Conservation (phyloP, 2,888 invertebrate genomes). For the Yponomeuta plumbellus region DNA sequence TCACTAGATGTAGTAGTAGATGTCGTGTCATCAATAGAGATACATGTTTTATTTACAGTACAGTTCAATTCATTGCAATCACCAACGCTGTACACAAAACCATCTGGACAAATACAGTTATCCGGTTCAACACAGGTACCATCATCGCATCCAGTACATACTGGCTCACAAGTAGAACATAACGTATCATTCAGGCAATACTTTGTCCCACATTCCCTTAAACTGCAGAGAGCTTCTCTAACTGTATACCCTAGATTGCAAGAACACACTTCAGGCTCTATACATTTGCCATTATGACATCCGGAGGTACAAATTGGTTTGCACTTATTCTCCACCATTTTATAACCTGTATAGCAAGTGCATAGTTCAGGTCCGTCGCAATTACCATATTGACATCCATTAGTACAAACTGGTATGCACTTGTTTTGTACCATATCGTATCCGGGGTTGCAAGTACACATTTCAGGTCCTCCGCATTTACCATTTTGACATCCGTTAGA, state of each 20-base stretch:
- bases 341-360: conserved; percentile 44
- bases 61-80: conserved; percentile 27
- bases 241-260: neutral
- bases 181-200: neutral
- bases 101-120: conserved; percentile 25
- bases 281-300: conserved; percentile 2
- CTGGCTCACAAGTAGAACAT: conserved; percentile 7
- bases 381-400: neutral
- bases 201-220: neutral
- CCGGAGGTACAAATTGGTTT: neutral
- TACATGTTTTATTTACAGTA: neutral
- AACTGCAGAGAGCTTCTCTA: neutral
- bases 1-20: neutral
- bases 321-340: neutral
- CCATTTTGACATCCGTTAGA: neutral
- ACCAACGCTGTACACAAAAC: conserved; percentile 15
- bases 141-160: conserved; percentile 21
- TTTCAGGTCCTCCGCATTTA: neutral
- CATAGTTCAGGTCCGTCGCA: conserved; percentile 36
- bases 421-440: neutral
- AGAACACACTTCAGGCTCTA: neutral
- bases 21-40: neutral
- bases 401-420: neutral
- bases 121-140: conserved; percentile 25
- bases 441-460: neutral